Percentiles rank a stretch among this genome's conserved stretches.
phyloP scores from a whole-genome alignment of 2,797 vertebrate species.

The Coregonus sp. region DNA sequence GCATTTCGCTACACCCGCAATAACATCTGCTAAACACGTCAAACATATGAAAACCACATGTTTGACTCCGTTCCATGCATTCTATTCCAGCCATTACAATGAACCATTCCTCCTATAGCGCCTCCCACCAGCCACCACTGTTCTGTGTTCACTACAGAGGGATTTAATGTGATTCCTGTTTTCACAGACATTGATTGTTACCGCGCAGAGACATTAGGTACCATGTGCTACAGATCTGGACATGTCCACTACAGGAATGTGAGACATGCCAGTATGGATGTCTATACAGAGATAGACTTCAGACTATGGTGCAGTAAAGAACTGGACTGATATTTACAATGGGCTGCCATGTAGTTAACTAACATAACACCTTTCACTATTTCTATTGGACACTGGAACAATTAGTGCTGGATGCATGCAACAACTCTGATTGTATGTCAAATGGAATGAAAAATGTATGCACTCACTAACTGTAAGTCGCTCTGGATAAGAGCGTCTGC shows the following conservation, averaged over 20 bases:
- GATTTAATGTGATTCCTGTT: not conserved
- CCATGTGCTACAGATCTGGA: constrained; percentile 41
- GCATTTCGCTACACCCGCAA: too few relatives aligned
- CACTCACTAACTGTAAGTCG: too few relatives aligned
- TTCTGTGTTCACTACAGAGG: not conserved
- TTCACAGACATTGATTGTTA: not conserved
- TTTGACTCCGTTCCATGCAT: too few relatives aligned
- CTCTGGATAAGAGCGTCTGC: too few relatives aligned
- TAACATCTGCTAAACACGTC: too few relatives aligned
- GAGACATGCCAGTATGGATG: constrained; percentile 36
- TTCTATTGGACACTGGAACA: too few relatives aligned
- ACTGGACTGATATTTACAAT: too few relatives aligned
- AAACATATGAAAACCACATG: too few relatives aligned
- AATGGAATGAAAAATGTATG: too few relatives aligned
- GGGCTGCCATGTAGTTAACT: not conserved
- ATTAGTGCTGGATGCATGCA: not conserved
- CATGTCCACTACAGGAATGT: constrained; percentile 58
- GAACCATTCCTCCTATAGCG: too few relatives aligned
- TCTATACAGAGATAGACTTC: constrained; percentile 32
- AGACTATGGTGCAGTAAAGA: not conserved
- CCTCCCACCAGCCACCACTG: not conserved
- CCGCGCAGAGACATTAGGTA: constrained; percentile 18
- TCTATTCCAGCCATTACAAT: too few relatives aligned
- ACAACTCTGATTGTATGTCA: not conserved
- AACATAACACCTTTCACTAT: not conserved